Evolutionary conservation across 1,140 invertebrate species (phyloP).

Genomic region (Drosophila micromelanica): DNA sequence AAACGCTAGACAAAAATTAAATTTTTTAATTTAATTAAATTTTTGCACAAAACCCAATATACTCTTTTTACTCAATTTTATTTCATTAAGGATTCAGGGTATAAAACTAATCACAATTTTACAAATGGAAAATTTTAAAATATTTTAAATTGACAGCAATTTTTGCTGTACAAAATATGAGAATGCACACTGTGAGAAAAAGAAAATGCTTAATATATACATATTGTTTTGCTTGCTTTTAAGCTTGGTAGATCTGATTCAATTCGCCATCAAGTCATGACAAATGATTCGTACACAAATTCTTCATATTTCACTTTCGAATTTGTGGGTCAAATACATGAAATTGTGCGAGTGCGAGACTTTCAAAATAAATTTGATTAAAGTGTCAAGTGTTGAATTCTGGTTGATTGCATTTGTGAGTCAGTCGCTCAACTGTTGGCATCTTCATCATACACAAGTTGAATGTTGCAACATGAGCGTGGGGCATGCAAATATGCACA

Average conservation of each 20-base stretch:
- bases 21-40: no score
- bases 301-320: conserved; percentile 3
- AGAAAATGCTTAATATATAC: not conserved
- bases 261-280: not conserved
- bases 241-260: not conserved
- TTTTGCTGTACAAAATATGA: no score
- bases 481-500: conserved; percentile 25
- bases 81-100: no score
- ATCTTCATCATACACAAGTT: conserved; percentile 31
- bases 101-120: no score
- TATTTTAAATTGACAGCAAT: no score
- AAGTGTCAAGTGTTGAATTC: conserved; percentile 57
- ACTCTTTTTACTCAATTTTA: no score
- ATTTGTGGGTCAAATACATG: conserved; percentile 32
- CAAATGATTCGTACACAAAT: not conserved
- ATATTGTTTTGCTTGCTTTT: not conserved
- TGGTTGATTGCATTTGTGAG: conserved; percentile 66
- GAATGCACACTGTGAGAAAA: not conserved
- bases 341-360: conserved; percentile 39
- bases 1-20: no score
- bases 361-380: conserved; percentile 56
- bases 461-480: conserved; percentile 23
- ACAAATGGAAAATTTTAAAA: no score
- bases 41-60: no score
- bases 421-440: conserved; percentile 23